These are phyloP conservation scores for Parazoanthus swiftii DNA, from an alignment of 92 coral and sea anemone species.

Conservation along the genomic window DNA sequence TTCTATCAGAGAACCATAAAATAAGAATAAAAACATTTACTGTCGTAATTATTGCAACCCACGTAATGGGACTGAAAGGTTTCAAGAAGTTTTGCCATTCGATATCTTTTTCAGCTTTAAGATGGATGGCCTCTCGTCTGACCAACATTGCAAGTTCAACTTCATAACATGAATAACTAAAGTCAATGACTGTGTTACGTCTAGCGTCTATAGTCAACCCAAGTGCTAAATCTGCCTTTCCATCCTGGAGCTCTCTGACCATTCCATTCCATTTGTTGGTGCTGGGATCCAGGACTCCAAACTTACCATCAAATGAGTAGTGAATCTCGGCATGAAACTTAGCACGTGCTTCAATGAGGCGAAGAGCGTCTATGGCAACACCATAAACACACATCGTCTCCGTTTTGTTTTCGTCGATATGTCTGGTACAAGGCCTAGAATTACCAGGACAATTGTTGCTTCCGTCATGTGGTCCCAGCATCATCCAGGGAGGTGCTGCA, in stretches of 20 bases:
- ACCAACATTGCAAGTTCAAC: neutral
- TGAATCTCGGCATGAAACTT: neutral
- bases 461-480: neutral
- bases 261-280: slow-evolving; percentile 19
- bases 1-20: slow-evolving; percentile 6
- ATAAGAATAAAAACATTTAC: neutral
- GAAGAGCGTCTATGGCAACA: neutral
- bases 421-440: neutral
- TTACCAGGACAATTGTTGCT: neutral
- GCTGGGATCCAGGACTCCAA: neutral
- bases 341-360: neutral
- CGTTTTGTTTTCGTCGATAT: neutral
- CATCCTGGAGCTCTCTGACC: neutral
- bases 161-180: slow-evolving; percentile 12
- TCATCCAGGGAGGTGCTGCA: slow-evolving; percentile 5
- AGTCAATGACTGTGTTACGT: neutral
- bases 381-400: slow-evolving; percentile 2
- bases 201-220: slow-evolving; percentile 13
- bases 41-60: neutral
- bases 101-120: neutral
- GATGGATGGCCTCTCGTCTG: neutral
- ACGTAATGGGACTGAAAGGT: neutral
- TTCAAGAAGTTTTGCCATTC: slow-evolving; percentile 11
- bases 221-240: neutral
- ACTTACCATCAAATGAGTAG: slow-evolving; percentile 7